Conservation (phyloP, 2,113 vertebrate species). For the Pandion haliaetus region DNA sequence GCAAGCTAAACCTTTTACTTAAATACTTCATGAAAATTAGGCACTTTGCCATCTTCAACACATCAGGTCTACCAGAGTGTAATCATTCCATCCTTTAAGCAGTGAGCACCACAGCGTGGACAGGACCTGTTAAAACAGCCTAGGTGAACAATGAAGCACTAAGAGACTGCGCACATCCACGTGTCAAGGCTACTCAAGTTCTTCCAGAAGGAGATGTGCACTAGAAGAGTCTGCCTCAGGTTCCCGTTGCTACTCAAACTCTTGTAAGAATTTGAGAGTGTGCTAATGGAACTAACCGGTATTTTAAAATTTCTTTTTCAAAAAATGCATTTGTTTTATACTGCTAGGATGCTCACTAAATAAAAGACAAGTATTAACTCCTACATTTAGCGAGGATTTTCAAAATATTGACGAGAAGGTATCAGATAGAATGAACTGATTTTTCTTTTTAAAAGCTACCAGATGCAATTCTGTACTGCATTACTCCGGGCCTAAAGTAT, state of each 20-base stretch:
- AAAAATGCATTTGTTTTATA: neutral
- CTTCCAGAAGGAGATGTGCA: neutral
- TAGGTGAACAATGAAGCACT: neutral
- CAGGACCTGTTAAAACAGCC: neutral
- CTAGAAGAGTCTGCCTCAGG: neutral
- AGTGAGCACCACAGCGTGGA: neutral
- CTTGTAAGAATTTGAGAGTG: neutral
- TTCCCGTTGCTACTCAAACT: neutral
- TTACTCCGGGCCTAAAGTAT: rapidly evolving
- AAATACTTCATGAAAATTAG: neutral
- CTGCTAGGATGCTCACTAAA: neutral
- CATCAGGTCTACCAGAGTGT: neutral
- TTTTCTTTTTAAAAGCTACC: neutral
- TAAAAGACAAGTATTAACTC: neutral
- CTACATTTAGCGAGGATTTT: neutral
- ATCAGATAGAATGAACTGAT: neutral
- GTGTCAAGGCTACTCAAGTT: neutral
- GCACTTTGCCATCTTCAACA: neutral
- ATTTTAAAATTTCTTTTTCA: neutral
- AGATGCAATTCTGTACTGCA: neutral
- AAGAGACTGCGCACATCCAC: neutral
- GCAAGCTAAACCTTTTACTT: neutral
- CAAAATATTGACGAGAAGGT: neutral
- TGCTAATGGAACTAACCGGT: neutral
- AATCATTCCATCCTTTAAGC: neutral